These are phyloP conservation scores for Cyphomyrus discorhynchus DNA, from an alignment of 2,113 vertebrate genomes.

Conservation along the genomic window DNA sequence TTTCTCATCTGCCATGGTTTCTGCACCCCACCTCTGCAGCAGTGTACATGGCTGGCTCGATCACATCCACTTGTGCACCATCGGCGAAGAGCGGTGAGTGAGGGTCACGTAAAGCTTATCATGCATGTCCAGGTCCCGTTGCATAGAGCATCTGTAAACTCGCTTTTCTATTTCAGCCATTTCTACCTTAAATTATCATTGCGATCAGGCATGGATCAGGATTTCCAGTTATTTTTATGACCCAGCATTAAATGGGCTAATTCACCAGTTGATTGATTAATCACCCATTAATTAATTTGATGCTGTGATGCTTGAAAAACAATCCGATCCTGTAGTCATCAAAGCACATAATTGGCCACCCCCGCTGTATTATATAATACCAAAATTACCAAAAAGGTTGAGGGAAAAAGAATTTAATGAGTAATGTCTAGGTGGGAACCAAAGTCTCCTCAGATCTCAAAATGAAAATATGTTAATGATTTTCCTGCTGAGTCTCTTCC, in stretches of 20 bases:
- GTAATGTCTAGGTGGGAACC: not conserved
- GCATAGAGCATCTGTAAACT: not conserved
- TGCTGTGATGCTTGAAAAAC: not conserved
- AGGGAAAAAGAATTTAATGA: not conserved
- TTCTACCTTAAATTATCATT: not conserved
- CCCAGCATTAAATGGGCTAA: not conserved
- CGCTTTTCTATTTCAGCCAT: not conserved
- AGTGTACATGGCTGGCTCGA: constrained; percentile 67
- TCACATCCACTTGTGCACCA: constrained; percentile 63
- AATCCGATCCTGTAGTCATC: not conserved
- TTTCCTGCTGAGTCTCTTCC: not conserved
- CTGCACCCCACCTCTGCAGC: constrained; percentile 45
- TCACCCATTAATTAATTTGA: not conserved
- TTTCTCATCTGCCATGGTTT: not conserved
- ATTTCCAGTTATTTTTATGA: not conserved
- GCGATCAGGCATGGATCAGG: not conserved
- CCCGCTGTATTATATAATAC: not conserved
- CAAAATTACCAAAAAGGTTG: not conserved
- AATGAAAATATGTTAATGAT: not conserved
- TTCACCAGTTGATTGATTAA: not conserved
- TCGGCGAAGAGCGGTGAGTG: not conserved
- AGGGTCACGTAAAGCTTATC: not conserved
- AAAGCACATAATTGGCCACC: not conserved
- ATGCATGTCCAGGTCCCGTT: not conserved
- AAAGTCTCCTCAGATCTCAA: not conserved